These are phyloP conservation scores for Sylvia borin DNA, from an alignment of 2,797 vertebrate species.

Conservation along the genomic window DNA sequence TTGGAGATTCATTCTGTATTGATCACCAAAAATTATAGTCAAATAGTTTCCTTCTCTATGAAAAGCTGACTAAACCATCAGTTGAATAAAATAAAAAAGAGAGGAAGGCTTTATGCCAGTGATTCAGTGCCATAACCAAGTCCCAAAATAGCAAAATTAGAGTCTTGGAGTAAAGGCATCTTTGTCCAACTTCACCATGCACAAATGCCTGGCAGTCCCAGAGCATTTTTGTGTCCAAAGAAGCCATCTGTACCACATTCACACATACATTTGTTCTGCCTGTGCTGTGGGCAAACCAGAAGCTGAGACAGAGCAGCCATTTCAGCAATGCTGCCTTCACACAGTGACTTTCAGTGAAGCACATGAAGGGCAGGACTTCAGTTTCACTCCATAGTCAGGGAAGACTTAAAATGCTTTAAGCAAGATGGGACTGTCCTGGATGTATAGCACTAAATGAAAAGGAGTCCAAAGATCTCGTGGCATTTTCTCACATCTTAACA, in stretches of 20 bases:
- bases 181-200: not conserved
- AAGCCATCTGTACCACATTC: not conserved
- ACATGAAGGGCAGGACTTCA: accelerated
- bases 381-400: not conserved
- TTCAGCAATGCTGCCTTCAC: not conserved
- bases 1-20: not conserved
- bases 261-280: not conserved
- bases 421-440: not conserved
- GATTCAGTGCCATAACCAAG: not conserved
- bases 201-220: not conserved
- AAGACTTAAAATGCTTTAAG: not conserved
- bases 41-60: not conserved
- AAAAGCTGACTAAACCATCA: not conserved
- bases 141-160: not conserved
- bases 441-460: not conserved
- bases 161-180: not conserved
- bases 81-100: not conserved
- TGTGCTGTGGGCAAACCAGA: not conserved
- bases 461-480: not conserved
- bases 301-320: not conserved
- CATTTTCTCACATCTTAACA: not conserved
- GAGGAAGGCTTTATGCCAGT: not conserved
- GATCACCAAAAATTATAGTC: not conserved
- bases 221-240: not conserved
- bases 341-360: not conserved